Conservation (phyloP, 1,140 invertebrate species). For the Yoshiicerus persimilis region DNA sequence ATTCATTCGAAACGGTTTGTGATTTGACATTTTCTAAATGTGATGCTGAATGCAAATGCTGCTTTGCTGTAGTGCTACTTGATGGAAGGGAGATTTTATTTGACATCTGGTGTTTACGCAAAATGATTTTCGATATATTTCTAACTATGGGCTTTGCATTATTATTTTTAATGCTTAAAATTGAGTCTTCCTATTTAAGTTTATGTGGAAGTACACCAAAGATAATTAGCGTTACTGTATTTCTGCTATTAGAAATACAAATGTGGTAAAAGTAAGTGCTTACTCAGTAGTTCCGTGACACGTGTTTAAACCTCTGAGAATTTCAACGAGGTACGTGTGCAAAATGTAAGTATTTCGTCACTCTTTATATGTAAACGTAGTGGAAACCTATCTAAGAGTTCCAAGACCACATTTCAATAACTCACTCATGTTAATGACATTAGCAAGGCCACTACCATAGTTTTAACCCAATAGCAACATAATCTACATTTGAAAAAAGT, state of each 20-base stretch:
- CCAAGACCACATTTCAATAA: background rate
- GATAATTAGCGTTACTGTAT: background rate
- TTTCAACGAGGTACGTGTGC: background rate
- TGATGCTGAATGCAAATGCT: background rate
- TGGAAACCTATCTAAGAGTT: too few relatives aligned
- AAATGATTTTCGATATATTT: too few relatives aligned
- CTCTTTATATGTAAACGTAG: background rate
- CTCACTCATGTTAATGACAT: background rate
- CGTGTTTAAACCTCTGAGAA: background rate
- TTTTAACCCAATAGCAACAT: too few relatives aligned
- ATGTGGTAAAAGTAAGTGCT: background rate
- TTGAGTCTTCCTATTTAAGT: background rate
- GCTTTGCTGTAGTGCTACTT: background rate
- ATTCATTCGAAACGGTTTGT: conserved; percentile 47
- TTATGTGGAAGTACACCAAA: background rate
- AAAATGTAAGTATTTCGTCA: background rate
- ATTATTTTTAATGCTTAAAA: too few relatives aligned
- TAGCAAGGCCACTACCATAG: too few relatives aligned
- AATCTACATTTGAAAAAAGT: background rate
- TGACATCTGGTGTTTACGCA: too few relatives aligned
- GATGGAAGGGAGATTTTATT: background rate
- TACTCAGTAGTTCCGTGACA: background rate
- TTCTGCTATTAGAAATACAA: background rate
- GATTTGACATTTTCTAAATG: conserved; percentile 7
- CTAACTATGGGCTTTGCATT: too few relatives aligned